Evolutionary conservation across 2,888 invertebrate species (phyloP).

Genomic region (Sisyra terminalis): DNA sequence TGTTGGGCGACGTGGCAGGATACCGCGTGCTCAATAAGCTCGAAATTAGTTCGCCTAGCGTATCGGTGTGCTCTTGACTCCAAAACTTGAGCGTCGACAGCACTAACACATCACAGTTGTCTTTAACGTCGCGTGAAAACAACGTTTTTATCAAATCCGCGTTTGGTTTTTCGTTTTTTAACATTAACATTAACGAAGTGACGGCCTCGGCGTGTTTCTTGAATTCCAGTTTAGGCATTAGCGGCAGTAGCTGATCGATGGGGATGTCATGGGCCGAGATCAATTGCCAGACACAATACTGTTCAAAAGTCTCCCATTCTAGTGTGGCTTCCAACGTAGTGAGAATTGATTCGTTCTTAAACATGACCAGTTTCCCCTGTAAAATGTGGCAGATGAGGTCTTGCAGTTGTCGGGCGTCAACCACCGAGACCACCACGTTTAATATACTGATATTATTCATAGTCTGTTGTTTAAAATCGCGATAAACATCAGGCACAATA

Average conservation of each 20-base stretch:
- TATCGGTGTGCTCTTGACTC: constrained; percentile 86
- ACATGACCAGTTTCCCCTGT: constrained; percentile 73
- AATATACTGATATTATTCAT: constrained; percentile 78
- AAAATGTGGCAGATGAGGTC: constrained; percentile 80
- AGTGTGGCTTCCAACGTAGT: constrained; percentile 67
- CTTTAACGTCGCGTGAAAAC: constrained; percentile 56
- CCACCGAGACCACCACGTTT: constrained; percentile 74
- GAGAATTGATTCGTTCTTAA: constrained; percentile 60
- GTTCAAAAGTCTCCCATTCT: constrained; percentile 94
- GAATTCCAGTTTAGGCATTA: constrained; percentile 61
- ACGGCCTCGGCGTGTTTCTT: constrained; percentile 84
- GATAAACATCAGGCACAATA: constrained; percentile 83
- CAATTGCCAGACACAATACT: constrained; percentile 94
- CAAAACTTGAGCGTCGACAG: constrained; percentile 84
- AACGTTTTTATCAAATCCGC: constrained; percentile 72
- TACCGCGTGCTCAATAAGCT: constrained; percentile 65
- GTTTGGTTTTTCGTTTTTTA: constrained; percentile 84
- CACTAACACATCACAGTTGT: constrained; percentile 68
- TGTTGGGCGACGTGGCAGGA: constrained; percentile 78
- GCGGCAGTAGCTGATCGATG: constrained; percentile 72
- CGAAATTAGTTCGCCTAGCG: constrained; percentile 65
- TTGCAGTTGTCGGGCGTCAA: constrained; percentile 82
- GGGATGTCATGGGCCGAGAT: constrained; percentile 87
- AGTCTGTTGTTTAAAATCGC: constrained; percentile 73
- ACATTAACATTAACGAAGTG: constrained; percentile 73